Evolutionary conservation across 1,140 invertebrate genomes (phyloP), one percentile per base, ranked within the genome.

Genomic region (Panonychus citri): DNA sequence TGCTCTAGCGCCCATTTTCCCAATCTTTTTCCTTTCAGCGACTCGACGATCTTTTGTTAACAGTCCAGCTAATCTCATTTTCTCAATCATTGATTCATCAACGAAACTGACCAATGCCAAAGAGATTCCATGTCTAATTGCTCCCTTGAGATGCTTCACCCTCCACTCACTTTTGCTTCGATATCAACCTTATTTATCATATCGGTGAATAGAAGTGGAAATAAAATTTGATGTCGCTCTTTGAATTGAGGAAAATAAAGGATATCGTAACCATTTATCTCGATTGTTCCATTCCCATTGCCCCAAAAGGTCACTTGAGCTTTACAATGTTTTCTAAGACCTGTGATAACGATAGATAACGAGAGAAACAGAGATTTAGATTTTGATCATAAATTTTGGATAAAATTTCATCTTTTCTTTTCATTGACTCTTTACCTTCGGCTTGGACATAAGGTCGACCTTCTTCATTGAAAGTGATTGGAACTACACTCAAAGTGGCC

Each of bases 21-120:
- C 93, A 48, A 80, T 80, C 76, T 96, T 95, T 77, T 93, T 93
- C 63, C 93, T 77, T 70, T 97, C 91, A 60, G 76, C 77, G 30
- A 66, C 70, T 56, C 91, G 75, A 52, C 71, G 74, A 69, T 98
- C 93, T 65, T 73, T 72, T 28, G 82, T 86, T 27, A 98, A 69
- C 57, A 96, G 68, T 49, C 93, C 93, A 71, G 88, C 90, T 63
- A 93, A 67, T 74, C 85, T 77, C 83, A 95, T 86, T 65, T 78
- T 78, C 71, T 91, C 82, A 15, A 82, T 67, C 68, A 76, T 81
- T 48, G 80, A 75, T 54, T 71, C 64, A 62, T 82, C 77, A 13
- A 93, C 78, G 75, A 91, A 93, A 67, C 78, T 83, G 59, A 77
- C 73, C 49, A 91, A 72, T 28, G 77, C 78, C 74, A 61, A 77